Base-by-base conservation (phyloP, 2,888 invertebrate species). In the Catocala nupta region DNA sequence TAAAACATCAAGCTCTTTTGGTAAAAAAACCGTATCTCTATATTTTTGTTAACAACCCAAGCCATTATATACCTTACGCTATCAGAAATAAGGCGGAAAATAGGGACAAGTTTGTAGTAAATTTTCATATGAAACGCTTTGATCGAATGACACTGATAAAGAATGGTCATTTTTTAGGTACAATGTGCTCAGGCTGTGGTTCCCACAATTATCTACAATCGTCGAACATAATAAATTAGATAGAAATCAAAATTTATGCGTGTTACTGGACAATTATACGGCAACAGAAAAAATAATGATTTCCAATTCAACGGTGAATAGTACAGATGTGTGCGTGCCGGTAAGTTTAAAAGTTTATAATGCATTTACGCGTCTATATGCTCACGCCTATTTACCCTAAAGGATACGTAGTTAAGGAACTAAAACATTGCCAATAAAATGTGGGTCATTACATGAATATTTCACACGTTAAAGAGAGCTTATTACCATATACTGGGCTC, bases 171-270 rank as follows among this genome's bases (percentile, higher is more conserved):
- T 62, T 75, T 80, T 43, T 67, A 89, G 88, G 63, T 85, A 84
- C 69, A 87, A 87, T 56, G 79, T 83, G 5, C 52, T 84, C 34
- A 80, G 84, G 3, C 70, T 89, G 0, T 89, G 89, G 89, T 89
- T 82, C 58, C 87, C 89, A n/a, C 89, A 89, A 75, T 71, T 89
- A 57, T 88, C 86, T 8, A 84, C 88, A 1, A 81, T 89, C 5
- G 83, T 86, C 0, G 89, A 89, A 48, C 83, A 87, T 67, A 81
- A 84, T 50, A 66, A 70, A 11, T 63, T 71, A 0, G 78, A 80
- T 50, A 68, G 59, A 0, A 71, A 75, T 36, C 70, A 71, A n/a
- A 84, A 88, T 66, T 70, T 88, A 45, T 89, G 89, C 49, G 65
- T 59, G 0, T 65, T 87, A 62, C 59, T 88, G 8, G 88, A 88